phyloP scores from a whole-genome alignment of 2,113 vertebrate genomes.

The Amblyopsis rosae region DNA sequence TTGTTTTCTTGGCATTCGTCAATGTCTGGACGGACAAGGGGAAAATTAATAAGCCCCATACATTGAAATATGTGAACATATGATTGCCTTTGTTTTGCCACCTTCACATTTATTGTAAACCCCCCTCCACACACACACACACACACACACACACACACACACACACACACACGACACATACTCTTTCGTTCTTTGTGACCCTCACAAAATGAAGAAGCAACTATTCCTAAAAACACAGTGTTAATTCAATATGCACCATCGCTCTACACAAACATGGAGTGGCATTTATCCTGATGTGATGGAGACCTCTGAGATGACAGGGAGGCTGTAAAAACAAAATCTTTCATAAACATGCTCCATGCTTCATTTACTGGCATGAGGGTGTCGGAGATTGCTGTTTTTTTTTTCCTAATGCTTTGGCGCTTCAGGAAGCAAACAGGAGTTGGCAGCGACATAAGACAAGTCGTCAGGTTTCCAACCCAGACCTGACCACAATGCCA shows the following conservation, averaged over 20 bases:
- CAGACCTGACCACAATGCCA: conserved; percentile 1
- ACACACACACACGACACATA: conserved; percentile 17
- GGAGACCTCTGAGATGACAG: conserved; percentile 9
- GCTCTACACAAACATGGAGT: neutral
- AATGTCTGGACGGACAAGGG: conserved; percentile 79
- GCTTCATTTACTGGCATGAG: neutral
- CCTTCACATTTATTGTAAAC: no score
- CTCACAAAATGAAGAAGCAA: conserved; percentile 1
- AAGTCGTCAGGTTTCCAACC: neutral
- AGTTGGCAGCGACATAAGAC: conserved; percentile 9
- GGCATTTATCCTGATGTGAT: conserved; percentile 2
- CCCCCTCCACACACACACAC: conserved; percentile 19
- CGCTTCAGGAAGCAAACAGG: conserved; percentile 1
- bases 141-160: conserved; percentile 10
- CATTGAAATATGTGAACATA: no score
- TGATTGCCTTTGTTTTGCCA: no score
- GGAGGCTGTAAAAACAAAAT: neutral
- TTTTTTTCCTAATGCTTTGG: neutral
- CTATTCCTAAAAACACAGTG: conserved; percentile 1
- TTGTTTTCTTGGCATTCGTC: conserved; percentile 94
- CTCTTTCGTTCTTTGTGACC: neutral
- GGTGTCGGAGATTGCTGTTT: neutral
- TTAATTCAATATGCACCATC: neutral
- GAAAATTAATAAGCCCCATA: neutral
- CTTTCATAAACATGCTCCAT: neutral